These are phyloP conservation scores for Fabriciana adippe DNA, from an alignment of 2,888 invertebrate species.

Conservation along the genomic window DNA sequence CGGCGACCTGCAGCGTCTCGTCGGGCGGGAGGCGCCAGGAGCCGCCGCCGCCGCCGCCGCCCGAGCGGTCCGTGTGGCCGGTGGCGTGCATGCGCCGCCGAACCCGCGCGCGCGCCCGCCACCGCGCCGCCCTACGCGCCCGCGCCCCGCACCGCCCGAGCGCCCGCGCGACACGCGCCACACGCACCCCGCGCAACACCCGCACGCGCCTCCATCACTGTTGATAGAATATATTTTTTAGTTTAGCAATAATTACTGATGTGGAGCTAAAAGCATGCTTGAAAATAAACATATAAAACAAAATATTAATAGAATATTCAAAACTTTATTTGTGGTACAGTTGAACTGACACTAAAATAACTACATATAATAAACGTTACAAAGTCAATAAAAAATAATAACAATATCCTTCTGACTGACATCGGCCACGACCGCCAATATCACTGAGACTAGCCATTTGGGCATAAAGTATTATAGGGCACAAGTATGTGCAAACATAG, in stretches of 20 bases:
- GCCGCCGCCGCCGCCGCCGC: constrained; percentile 84
- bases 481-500: no score
- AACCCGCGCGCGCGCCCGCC: constrained; percentile 84
- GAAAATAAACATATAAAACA: no score
- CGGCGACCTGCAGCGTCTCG: constrained; percentile 95
- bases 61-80: constrained; percentile 92
- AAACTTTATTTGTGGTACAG: no score
- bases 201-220: constrained; percentile 63
- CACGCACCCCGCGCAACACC: constrained; percentile 39
- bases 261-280: no score
- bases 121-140: constrained; percentile 78
- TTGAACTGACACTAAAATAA: no score
- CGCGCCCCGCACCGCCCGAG: constrained; percentile 51
- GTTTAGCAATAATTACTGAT: background rate
- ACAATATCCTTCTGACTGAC: no score
- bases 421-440: no score
- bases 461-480: no score
- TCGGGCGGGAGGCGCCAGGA: constrained; percentile 96
- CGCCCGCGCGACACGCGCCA: constrained; percentile 50
- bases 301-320: no score
- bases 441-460: no score
- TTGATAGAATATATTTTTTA: constrained; percentile 28
- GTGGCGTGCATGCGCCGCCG: constrained; percentile 93
- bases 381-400: no score
- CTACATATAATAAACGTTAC: no score